Conservation (phyloP, 2,113 vertebrate species). For the Picathartes gymnocephalus region DNA sequence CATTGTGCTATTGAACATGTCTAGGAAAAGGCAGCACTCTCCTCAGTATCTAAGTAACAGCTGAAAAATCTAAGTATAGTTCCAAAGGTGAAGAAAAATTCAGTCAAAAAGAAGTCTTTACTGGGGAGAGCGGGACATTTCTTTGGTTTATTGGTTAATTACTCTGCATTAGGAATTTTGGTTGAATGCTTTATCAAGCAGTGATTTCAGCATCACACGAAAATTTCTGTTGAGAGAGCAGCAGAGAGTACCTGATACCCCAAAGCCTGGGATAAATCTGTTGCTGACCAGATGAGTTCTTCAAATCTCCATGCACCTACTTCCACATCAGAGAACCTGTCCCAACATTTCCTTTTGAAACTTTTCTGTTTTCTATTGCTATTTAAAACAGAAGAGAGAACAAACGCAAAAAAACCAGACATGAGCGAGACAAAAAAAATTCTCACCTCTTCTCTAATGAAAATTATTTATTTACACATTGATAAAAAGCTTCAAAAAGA, state of each 20-base stretch:
- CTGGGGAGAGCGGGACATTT: fast-evolving
- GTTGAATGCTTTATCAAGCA: not conserved
- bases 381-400: not conserved
- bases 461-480: not conserved
- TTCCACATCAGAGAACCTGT: not conserved
- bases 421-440: not conserved
- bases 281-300: not conserved
- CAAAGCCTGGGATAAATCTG: not conserved
- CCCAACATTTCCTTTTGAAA: not conserved
- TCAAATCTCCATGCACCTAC: not conserved
- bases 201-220: not conserved
- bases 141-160: not conserved
- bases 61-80: not conserved
- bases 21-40: not conserved
- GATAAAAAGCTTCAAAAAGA: not conserved
- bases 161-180: not conserved
- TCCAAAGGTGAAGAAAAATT: not conserved
- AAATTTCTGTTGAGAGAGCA: not conserved
- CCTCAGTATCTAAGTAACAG: not conserved
- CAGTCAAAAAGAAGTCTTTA: not conserved
- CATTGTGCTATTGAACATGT: not conserved
- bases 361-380: not conserved
- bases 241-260: no score
- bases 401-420: not conserved
- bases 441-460: not conserved